Evolutionary conservation across 2,888 invertebrate species (phyloP), one percentile per base, ranked within the genome.

Genomic region (Halictus ligatus): DNA sequence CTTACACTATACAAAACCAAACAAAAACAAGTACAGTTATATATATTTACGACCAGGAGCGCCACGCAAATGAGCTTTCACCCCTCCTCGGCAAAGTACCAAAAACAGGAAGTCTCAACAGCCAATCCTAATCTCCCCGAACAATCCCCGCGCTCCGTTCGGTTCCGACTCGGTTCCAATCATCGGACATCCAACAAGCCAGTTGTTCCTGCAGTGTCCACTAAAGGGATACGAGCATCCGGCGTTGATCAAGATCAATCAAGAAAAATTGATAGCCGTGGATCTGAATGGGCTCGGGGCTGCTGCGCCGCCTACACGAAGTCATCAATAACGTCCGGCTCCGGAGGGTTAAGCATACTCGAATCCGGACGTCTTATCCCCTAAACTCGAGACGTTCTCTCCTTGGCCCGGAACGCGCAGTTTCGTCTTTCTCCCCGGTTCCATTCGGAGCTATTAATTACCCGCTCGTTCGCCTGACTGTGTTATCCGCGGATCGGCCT

Each of bases 381-480:
- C 48, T 8, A 13, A 67, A 67, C 67, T 1, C 29, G 29, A 29
- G 67, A 67, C 67, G 67, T 67, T 29, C 29, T 15, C 29, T 25
- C 35, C 29, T 54, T 8, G 2, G 21, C 18, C 2, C 35, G 29
- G 5, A 13, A 64, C 35, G 35, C 64, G 29, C 29, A 67, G 67
- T 67, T 67, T 75, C 64, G 75, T 54, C 43, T 71, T 54, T 75
- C 50, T 50, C 10, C 50, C 43, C 69, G 40, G 13, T 50, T 58
- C 72, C 21, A 60, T 86, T 67, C 72, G 25, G 7, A 50, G 58
- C 85, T 79, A 89, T 84, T 86, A 89, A 88, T 89, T 89, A 84
- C 84, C 35, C 35, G 72, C 54, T 69, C 60, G 81, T 75, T 81
- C 67, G 67, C 64, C 77, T 29, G 75, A 72, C 78, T 71, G 83